Evolutionary conservation across 2,888 invertebrate genomes (phyloP), one percentile per base, ranked within the genome.

Genomic region (Apoderus coryli): DNA sequence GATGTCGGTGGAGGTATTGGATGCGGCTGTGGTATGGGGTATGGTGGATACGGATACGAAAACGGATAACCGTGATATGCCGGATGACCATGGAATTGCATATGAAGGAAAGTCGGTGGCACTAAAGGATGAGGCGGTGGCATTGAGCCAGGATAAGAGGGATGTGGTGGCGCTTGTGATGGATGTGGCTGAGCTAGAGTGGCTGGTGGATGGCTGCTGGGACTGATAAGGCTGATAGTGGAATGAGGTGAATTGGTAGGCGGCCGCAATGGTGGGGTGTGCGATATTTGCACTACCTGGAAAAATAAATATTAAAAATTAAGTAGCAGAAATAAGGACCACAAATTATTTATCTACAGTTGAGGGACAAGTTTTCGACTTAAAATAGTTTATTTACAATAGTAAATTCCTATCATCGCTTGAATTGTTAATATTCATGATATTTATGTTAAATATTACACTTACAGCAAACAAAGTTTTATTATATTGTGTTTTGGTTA

Each of bases 91-190:
- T 70, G 70, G 25, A 67, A 69, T 11, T 69, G 67, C 32, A 71
- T 59, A 24, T 60, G 65, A 33, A 77, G 67, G 14, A 77, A 61
- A 3, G 74, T 69, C 11, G 73, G 72, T 48, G 72, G 77, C 50
- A 76, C 67, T 27, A 77, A 54, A 2, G 70, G 70, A 52, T 78
- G 80, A 10, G 80, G 74, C 45, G 82, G 82, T 44, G 75, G 76
- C 53, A 76, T 65, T 11, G 52, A 53, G 27, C 51, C 48, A 3
- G 50, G 50, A 56, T 78, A 72, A 2, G 76, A 70, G 4, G 80
- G 75, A 16, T 72, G 73, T 10, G 74, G 65, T n/a, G 42, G 46
- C 41, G 74, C 69, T 3, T 73, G 69, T 4, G 72, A 65, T 3
- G 75, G 72, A 15, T 73, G 74, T 7, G 75, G 65, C 7, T 35